These are phyloP conservation scores for Callitettix versicolor DNA, from an alignment of 1,140 invertebrate genomes.

Conservation along the genomic window DNA sequence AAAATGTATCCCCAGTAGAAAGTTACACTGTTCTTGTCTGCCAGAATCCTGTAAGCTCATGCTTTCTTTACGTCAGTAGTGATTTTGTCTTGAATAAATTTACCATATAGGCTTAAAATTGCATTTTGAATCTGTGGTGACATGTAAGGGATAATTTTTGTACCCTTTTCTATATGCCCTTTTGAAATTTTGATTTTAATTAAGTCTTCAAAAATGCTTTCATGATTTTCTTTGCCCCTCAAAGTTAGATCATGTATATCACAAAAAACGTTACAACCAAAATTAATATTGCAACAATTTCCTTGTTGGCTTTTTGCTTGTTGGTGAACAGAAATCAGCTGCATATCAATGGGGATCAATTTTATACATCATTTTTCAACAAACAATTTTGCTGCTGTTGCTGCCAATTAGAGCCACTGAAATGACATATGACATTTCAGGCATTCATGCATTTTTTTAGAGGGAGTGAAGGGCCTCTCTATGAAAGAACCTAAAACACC, in stretches of 20 bases:
- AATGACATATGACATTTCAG: slow-evolving; percentile 8
- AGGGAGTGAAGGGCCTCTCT: too few relatives aligned
- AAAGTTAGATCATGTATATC: slow-evolving; percentile 23
- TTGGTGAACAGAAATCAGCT: slow-evolving; percentile 13
- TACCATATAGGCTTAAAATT: slow-evolving; percentile 22
- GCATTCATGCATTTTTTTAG: slow-evolving; percentile 20
- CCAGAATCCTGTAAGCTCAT: slow-evolving; percentile 20
- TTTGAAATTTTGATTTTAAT: slow-evolving; percentile 16
- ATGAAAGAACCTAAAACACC: slow-evolving; percentile 17
- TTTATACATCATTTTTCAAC: too few relatives aligned
- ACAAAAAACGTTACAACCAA: slow-evolving; percentile 21
- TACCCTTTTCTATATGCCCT: slow-evolving; percentile 13
- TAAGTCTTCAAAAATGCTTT: slow-evolving; percentile 22
- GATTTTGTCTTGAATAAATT: slow-evolving; percentile 20
- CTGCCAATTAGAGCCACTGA: slow-evolving; percentile 17
- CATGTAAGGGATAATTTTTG: slow-evolving; percentile 21
- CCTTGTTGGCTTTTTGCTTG: too few relatives aligned
- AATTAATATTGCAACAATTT: slow-evolving; percentile 16
- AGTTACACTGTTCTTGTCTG: slow-evolving; percentile 27
- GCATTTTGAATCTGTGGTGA: slow-evolving; percentile 25
- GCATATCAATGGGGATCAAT: slow-evolving; percentile 18
- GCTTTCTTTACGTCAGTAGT: slow-evolving; percentile 20
- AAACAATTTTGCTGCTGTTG: too few relatives aligned
- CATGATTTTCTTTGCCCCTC: slow-evolving; percentile 14
- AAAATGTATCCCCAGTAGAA: slow-evolving; percentile 25